Evolutionary conservation across 2,888 invertebrate genomes (phyloP).

Genomic region (Nebria brevicollis): DNA sequence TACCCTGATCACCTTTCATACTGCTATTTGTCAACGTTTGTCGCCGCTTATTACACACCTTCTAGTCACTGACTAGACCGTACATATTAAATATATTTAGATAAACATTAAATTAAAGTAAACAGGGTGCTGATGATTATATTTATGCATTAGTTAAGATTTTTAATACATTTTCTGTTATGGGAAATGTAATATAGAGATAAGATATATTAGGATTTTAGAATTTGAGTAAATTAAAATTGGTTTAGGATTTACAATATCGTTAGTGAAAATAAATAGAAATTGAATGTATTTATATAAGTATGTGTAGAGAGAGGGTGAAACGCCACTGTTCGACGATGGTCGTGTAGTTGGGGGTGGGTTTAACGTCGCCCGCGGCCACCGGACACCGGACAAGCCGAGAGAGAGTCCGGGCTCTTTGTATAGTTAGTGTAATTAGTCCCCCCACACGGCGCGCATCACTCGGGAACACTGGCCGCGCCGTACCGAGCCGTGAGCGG

Average conservation of each 20-base stretch:
- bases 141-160: too few species aligned
- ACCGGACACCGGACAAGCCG: constrained; percentile 60
- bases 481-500: constrained; percentile 36
- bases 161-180: too few species aligned
- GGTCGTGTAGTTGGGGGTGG: background rate
- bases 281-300: too few species aligned
- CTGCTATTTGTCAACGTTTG: background rate
- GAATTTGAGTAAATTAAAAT: too few species aligned
- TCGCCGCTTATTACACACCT: background rate
- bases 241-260: too few species aligned
- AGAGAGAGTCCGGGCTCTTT: constrained; percentile 57
- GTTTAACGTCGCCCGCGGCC: constrained; percentile 34
- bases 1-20: background rate
- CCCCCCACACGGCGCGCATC: constrained; percentile 56
- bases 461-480: constrained; percentile 51
- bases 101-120: too few species aligned
- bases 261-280: too few species aligned
- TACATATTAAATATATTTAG: too few species aligned
- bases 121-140: too few species aligned
- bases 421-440: constrained; percentile 67
- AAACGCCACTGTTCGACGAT: constrained; percentile 8
- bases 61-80: background rate
- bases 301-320: background rate
- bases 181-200: too few species aligned
- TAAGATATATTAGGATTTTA: too few species aligned